phyloP scores from a whole-genome alignment of 2,888 invertebrate species.

The Clunio marinus region DNA sequence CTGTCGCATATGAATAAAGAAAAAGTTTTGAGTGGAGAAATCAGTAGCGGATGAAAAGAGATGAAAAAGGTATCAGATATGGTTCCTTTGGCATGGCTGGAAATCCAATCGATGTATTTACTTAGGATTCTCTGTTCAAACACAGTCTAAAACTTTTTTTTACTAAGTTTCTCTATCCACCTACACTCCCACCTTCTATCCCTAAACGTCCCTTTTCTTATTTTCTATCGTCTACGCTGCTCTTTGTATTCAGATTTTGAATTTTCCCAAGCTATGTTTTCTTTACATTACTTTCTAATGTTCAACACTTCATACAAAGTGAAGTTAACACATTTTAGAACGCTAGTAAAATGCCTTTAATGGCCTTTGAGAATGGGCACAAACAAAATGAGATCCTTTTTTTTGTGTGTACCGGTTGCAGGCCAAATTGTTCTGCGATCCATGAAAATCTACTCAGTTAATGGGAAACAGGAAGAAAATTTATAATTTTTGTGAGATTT shows the following conservation, averaged over 20 bases:
- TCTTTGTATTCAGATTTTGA: background rate
- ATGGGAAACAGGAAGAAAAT: no score
- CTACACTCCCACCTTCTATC: no score
- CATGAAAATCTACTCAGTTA: background rate
- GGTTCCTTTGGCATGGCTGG: background rate
- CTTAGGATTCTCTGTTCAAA: background rate
- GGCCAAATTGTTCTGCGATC: no score
- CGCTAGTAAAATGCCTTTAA: background rate
- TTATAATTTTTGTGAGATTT: background rate
- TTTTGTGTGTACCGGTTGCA: no score
- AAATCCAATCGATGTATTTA: constrained; percentile 4
- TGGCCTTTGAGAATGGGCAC: background rate
- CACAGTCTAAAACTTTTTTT: no score
- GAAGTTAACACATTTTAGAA: constrained; percentile 5
- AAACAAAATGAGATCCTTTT: background rate
- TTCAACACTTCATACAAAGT: constrained; percentile 10
- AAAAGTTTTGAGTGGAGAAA: background rate
- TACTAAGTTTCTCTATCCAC: no score
- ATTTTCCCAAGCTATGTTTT: background rate
- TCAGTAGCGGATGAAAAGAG: background rate
- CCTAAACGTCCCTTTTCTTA: no score
- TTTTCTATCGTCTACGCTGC: background rate
- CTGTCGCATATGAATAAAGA: no score
- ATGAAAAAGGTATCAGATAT: constrained; percentile 2
- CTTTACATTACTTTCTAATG: constrained; percentile 19